These are phyloP conservation scores for Valencia hispanica DNA, from an alignment of 2,797 vertebrate genomes.

Conservation along the genomic window DNA sequence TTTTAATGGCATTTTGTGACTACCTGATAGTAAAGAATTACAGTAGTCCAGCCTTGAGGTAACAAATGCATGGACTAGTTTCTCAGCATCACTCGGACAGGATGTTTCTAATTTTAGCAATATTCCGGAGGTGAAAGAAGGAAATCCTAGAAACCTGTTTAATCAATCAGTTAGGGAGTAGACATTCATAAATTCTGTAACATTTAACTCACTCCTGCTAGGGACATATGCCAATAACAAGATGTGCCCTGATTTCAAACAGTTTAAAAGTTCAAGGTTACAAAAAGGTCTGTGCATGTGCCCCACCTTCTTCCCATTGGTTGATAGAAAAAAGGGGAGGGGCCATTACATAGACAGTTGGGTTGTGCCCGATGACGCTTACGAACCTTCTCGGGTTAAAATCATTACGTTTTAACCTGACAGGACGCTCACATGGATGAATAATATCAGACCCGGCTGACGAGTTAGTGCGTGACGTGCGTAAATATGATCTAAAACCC, in stretches of 20 bases:
- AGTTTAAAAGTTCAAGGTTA: constrained; percentile 22
- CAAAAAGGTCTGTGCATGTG: not conserved
- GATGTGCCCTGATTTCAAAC: not conserved
- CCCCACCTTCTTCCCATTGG: not conserved
- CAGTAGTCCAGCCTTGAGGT: too few species aligned
- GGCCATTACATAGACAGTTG: not conserved
- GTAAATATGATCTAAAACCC: not conserved
- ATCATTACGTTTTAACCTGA: fast-evolving
- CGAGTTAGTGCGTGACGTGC: not conserved
- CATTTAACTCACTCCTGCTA: not conserved
- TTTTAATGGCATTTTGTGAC: too few species aligned
- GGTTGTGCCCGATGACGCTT: not conserved
- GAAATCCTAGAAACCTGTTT: too few species aligned
- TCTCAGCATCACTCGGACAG: too few species aligned
- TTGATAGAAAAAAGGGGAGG: not conserved
- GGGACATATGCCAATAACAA: not conserved
- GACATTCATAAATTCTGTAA: too few species aligned
- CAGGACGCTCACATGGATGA: too few species aligned
- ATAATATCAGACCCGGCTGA: not conserved
- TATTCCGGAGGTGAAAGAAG: too few species aligned
- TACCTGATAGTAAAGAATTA: too few species aligned
- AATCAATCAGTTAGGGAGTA: not conserved
- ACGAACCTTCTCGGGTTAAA: not conserved
- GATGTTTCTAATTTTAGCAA: too few species aligned
- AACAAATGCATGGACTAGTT: too few species aligned